Base-by-base conservation (phyloP, 1,140 invertebrate genomes). In the Bombus waltoni region DNA sequence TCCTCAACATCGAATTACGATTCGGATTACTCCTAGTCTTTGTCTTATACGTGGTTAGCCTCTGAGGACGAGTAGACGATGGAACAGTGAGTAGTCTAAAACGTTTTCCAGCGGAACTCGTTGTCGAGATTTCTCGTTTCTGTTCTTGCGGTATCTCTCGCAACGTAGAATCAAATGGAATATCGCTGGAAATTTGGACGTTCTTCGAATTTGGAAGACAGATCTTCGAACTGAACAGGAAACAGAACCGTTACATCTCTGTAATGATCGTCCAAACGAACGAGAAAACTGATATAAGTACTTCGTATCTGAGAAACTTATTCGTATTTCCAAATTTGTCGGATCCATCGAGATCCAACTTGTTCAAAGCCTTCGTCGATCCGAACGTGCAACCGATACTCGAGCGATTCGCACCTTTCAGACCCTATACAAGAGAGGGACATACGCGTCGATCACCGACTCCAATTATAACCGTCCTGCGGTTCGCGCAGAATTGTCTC, bases 381-480 rank as follows among this genome's bases (percentile, higher is more conserved):
- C 28, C 11, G 15, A 47, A 10, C 13, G 32, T 3, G 53, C 28
- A 28, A 40, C 28, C 25, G 5, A 81, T 13, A 18, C 15, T 71
- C 25, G 6, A 71, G 35, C 66, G 78, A 71, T 42, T 38, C 65
- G 42, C 15, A 38, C 15, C 32, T 38, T 10, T 11, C 2, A 25
- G 13, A 42, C 59, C 5, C 25, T 15, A 2, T 28, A 32, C 65
- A 6, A 53, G 47, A 57, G 32, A 40, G 22, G 28, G 78, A 38
- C 42, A 1, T n/a, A 10, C 38, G 9, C 68, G 35, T 22, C 44
- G 18, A 77, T 68, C 59, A 72, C 73, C 59, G 35, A 32, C 28
- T 44, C 1, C 40, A 4, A 53, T 35, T 53, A 40, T 22, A 44
- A 83, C 57, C 59, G 42, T 76, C 32, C 83, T 59, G 83, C 76